Conservation (phyloP, 1,140 invertebrate genomes). For the Diorhabda carinulata region DNA sequence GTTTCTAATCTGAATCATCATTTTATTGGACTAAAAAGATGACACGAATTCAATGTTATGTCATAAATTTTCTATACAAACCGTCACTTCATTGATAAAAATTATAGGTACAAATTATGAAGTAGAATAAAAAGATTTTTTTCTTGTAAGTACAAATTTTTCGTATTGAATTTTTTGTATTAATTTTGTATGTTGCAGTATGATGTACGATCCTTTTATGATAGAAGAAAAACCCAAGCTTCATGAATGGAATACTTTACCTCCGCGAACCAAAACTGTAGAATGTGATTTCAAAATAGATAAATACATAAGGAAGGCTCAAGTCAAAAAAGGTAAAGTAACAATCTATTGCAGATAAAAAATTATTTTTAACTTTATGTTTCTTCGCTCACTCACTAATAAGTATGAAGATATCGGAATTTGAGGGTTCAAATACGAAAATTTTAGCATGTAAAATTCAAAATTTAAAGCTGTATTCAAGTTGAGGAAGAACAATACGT, state of each 20-base stretch:
- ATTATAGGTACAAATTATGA: background rate
- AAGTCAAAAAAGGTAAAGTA: conserved; percentile 7
- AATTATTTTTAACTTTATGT: too few relatives aligned
- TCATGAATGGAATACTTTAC: conserved; percentile 44
- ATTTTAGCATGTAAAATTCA: too few relatives aligned
- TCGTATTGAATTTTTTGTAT: background rate
- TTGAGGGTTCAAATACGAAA: too few relatives aligned
- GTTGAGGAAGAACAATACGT: too few relatives aligned
- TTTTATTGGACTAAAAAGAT: too few relatives aligned
- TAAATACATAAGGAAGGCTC: conserved; percentile 2
- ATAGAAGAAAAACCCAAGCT: conserved; percentile 31
- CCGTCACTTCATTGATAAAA: background rate
- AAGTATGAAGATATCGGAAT: too few relatives aligned
- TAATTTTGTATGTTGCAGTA: conserved; percentile 5
- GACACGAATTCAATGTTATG: too few relatives aligned
- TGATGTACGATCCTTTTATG: conserved; percentile 14
- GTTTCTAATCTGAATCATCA: too few relatives aligned
- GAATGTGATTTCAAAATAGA: conserved; percentile 23
- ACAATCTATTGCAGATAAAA: too few relatives aligned
- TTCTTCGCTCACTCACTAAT: too few relatives aligned
- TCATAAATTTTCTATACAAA: too few relatives aligned
- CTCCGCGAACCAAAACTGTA: conserved; percentile 31
- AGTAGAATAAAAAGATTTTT: background rate
- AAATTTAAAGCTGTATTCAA: too few relatives aligned
- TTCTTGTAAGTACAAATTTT: background rate